These are phyloP conservation scores for Pycnonotus jocosus DNA, from an alignment of 2,113 vertebrate genomes.

Conservation along the genomic window DNA sequence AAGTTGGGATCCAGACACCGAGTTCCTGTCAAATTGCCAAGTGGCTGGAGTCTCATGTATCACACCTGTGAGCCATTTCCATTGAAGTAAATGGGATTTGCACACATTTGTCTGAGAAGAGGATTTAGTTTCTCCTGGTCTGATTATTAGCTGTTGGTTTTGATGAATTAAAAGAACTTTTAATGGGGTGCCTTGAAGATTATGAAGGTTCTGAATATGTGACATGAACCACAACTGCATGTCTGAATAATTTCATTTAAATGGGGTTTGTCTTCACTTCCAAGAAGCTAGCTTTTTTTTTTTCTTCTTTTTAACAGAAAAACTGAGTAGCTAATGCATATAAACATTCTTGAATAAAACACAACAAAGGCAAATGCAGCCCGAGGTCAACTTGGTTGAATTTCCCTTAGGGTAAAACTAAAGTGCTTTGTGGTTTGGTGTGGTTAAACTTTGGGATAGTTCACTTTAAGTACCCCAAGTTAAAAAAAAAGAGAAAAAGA, in stretches of 20 bases:
- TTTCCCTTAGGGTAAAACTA: not conserved
- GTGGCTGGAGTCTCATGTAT: not conserved
- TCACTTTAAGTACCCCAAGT: not conserved
- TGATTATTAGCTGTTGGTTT: constrained; percentile 2
- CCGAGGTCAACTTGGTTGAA: not conserved
- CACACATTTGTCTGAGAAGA: constrained; percentile 13
- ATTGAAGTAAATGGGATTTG: constrained; percentile 23
- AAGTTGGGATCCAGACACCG: not conserved
- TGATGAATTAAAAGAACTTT: not conserved
- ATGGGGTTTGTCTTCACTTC: not conserved
- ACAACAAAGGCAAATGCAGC: not conserved
- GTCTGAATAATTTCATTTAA: not conserved
- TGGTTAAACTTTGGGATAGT: not conserved
- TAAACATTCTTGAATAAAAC: not conserved
- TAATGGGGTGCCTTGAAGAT: not conserved
- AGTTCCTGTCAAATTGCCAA: not conserved
- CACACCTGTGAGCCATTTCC: constrained; percentile 5
- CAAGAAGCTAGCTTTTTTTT: not conserved
- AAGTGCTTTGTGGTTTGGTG: not conserved
- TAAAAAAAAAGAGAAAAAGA: not conserved
- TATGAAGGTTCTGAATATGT: not conserved
- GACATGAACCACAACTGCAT: not conserved
- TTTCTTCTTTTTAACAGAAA: not conserved
- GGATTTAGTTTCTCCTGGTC: not conserved
- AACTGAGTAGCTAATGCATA: not conserved